Base-by-base conservation (phyloP, 2,113 vertebrate genomes). In the Rostratula benghalensis region DNA sequence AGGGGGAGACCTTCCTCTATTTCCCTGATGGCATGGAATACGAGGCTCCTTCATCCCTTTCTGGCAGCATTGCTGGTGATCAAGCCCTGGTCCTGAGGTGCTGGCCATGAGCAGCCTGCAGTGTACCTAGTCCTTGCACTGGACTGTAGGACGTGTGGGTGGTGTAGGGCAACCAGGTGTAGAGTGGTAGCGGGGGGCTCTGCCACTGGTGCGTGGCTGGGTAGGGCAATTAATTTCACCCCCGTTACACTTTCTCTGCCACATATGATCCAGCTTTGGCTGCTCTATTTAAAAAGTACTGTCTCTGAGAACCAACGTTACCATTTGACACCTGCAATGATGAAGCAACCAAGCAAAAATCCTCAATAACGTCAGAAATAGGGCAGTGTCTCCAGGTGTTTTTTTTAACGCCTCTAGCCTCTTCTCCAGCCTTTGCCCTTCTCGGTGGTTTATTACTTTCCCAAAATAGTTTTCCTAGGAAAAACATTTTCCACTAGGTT, bases 381-480 rank as follows among this genome's bases (percentile, higher is more conserved):
- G 93, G 22, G 9, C 63, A 28, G 45, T 37, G 28, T 90, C 76
- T 83, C 76, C 90, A 90, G 92, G 95, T 94, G 85, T 0, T 12
- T 4, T 59, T 90, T 87, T 82, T 39, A 90, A 37, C 0, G 11
- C 67, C 59, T 94, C 46, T 28, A 61, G 69, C 43, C 50, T 92
- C 87, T 87, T 92, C 35, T 53, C 27, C 80, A 73, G 64, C 64
- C 63, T 90, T 94, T 87, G 64, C 73, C 88, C 76, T 96, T 90
- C 85, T 53, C 30, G 43, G 56, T 90, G 71, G 76, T 80, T 95
- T 95, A 92, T 82, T 78, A 59, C 88, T 68, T 96, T 96, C 94
- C 89, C 45, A 83, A 89, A 96, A 94, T 94, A 94, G 90, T 14
- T 76, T 95, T 88, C 51, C 60, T 81, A 70, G 82, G 79, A 82